These are phyloP conservation scores for Danionella dracula DNA, from an alignment of 2,797 vertebrate species.

Conservation along the genomic window DNA sequence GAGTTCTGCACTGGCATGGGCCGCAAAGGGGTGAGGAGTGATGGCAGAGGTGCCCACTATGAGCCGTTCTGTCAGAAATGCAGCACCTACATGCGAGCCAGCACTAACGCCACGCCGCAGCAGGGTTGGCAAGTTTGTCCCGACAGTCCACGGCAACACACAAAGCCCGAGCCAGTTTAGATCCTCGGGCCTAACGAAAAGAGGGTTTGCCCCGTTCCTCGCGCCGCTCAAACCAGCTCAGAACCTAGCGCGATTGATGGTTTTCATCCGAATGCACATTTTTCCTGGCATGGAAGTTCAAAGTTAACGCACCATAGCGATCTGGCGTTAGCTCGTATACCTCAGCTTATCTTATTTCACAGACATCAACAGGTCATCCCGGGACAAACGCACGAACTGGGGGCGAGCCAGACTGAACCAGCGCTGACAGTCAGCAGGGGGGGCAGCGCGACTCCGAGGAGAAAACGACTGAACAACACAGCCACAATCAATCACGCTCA, in stretches of 20 bases:
- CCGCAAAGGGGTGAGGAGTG: slow-evolving; percentile 42
- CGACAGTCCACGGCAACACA: slow-evolving; percentile 43
- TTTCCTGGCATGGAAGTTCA: not conserved
- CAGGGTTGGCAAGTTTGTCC: not conserved
- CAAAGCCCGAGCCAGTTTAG: slow-evolving; percentile 45
- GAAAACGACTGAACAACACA: slow-evolving; percentile 54
- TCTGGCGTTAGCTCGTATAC: slow-evolving; percentile 50
- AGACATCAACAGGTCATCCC: slow-evolving; percentile 84
- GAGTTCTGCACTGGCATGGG: slow-evolving; percentile 54
- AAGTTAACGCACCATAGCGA: slow-evolving; percentile 13
- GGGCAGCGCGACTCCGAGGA: slow-evolving; percentile 50
- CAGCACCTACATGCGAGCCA: slow-evolving; percentile 30
- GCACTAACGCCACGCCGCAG: slow-evolving; percentile 4
- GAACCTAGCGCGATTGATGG: slow-evolving; percentile 27
- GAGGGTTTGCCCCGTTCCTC: slow-evolving; percentile 60
- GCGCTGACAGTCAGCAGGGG: slow-evolving; percentile 24
- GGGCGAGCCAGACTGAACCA: slow-evolving; percentile 76
- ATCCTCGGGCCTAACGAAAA: slow-evolving; percentile 61
- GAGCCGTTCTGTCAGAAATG: slow-evolving; percentile 34
- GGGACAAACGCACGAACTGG: slow-evolving; percentile 75
- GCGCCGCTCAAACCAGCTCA: slow-evolving; percentile 41
- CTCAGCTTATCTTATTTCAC: slow-evolving; percentile 71
- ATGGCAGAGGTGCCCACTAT: slow-evolving; percentile 45
- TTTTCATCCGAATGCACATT: slow-evolving; percentile 25
- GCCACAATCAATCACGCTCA: not conserved